These are phyloP conservation scores for Gallinago solitaria DNA, from an alignment of 2,797 vertebrate genomes.

Conservation along the genomic window DNA sequence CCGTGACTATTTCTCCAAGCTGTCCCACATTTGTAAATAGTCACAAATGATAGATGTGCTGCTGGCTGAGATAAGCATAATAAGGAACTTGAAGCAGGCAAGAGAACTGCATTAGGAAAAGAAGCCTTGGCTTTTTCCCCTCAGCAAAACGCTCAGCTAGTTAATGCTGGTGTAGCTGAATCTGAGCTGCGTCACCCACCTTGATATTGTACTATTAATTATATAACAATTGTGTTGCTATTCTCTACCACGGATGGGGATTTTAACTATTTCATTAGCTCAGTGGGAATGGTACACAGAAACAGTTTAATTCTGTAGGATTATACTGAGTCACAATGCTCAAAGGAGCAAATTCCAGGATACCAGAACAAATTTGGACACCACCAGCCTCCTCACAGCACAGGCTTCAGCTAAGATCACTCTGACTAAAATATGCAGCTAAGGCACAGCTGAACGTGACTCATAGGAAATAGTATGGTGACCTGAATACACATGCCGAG, in stretches of 20 bases:
- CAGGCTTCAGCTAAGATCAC: constrained; percentile 29
- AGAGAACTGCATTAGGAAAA: not conserved
- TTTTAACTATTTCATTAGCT: constrained; percentile 57
- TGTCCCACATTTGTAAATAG: not conserved
- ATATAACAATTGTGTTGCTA: constrained; percentile 12
- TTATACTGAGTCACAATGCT: constrained; percentile 16
- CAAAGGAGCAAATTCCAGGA: constrained; percentile 54
- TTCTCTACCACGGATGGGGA: not conserved
- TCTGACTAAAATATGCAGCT: constrained; percentile 53
- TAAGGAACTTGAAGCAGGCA: not conserved
- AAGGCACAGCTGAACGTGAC: constrained; percentile 61
- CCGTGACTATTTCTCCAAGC: not conserved
- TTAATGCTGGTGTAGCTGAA: constrained; percentile 28
- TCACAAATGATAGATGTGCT: not conserved
- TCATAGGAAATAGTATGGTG: constrained; percentile 49
- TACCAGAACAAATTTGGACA: constrained; percentile 42
- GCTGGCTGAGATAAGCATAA: not conserved
- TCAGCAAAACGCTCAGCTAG: not conserved
- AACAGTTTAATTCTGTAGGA: constrained; percentile 26
- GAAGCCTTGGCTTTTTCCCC: not conserved
- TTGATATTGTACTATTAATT: constrained; percentile 40
- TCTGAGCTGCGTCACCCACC: not conserved
- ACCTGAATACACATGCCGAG: constrained; percentile 50
- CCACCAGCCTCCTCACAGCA: constrained; percentile 34
- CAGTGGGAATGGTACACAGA: not conserved